These are phyloP conservation scores for Clarias laeviceps DNA, from an alignment of 2,797 vertebrate species.

Conservation along the genomic window DNA sequence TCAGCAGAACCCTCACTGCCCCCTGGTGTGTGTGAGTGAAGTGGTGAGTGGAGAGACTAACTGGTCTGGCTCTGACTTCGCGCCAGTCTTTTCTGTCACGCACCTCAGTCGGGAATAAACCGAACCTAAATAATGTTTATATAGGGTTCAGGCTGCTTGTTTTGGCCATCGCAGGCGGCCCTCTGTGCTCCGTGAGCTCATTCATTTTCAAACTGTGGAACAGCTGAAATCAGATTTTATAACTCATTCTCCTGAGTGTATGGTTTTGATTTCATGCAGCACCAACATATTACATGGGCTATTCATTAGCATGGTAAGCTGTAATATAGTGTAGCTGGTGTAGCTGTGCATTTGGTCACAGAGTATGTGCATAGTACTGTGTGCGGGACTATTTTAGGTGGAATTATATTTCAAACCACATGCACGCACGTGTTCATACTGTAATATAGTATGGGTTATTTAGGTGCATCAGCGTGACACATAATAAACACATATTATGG, in stretches of 20 bases:
- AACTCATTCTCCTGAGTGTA: constrained; percentile 50
- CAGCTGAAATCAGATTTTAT: constrained; percentile 34
- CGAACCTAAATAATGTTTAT: constrained; percentile 65
- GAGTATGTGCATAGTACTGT: background rate
- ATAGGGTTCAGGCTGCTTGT: constrained; percentile 64
- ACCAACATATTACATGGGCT: constrained; percentile 47
- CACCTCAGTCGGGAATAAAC: constrained; percentile 57
- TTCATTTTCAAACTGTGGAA: constrained; percentile 58
- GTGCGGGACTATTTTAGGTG: background rate
- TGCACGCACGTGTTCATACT: background rate
- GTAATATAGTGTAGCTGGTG: background rate
- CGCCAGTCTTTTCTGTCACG: constrained; percentile 39
- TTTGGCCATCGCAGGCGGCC: constrained; percentile 63
- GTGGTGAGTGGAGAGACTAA: constrained; percentile 21
- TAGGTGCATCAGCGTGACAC: background rate
- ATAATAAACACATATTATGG: background rate
- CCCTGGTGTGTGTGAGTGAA: constrained; percentile 12
- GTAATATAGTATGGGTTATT: background rate
- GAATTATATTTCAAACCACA: background rate
- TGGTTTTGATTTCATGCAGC: constrained; percentile 35
- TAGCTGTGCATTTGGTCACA: background rate
- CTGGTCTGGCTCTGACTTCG: constrained; percentile 7
- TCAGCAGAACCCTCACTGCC: constrained; percentile 14
- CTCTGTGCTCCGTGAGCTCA: constrained; percentile 67
- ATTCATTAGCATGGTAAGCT: constrained; percentile 56